phyloP scores from a whole-genome alignment of 2,797 vertebrate genomes.

The Pogonophryne albipinna region DNA sequence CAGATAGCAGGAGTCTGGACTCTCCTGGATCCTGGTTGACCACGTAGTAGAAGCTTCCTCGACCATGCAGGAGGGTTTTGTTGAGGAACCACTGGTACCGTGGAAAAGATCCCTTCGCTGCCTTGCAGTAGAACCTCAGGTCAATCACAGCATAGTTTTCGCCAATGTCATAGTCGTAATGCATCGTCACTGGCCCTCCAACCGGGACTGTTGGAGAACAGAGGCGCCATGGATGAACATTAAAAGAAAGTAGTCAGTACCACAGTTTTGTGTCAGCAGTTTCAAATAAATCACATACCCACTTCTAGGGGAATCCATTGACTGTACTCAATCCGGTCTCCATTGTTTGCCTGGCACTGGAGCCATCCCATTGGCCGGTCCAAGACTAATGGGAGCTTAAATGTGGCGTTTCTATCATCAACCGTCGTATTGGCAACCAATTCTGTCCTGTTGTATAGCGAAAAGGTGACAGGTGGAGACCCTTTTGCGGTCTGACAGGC shows the following conservation, averaged over 20 bases:
- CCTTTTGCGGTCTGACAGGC: conserved; percentile 71
- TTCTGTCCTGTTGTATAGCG: conserved; percentile 48
- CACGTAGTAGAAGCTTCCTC: conserved; percentile 58
- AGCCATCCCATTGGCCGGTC: conserved; percentile 26
- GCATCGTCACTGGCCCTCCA: conserved; percentile 64
- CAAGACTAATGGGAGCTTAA: conserved; percentile 64
- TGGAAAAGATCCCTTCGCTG: conserved; percentile 65
- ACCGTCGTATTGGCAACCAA: background rate
- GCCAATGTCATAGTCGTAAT: conserved; percentile 34
- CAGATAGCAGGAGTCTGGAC: conserved; percentile 56
- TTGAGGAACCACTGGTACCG: conserved; percentile 81
- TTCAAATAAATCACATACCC: conserved; percentile 53
- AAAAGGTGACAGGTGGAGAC: conserved; percentile 67
- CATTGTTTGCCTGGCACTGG: conserved; percentile 68
- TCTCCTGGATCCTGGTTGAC: conserved; percentile 23
- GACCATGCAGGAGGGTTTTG: conserved; percentile 43
- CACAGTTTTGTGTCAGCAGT: background rate
- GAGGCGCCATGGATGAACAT: background rate
- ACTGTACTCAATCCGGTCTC: conserved; percentile 17
- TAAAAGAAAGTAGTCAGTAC: background rate
- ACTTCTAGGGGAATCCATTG: conserved; percentile 43
- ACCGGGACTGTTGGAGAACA: conserved; percentile 70
- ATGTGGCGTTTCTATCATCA: conserved; percentile 2
- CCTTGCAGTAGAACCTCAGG: conserved; percentile 72
- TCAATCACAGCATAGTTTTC: conserved; percentile 61